Evolutionary conservation across 2,113 vertebrate genomes (phyloP).

Genomic region (Pygathrix nemaeus): DNA sequence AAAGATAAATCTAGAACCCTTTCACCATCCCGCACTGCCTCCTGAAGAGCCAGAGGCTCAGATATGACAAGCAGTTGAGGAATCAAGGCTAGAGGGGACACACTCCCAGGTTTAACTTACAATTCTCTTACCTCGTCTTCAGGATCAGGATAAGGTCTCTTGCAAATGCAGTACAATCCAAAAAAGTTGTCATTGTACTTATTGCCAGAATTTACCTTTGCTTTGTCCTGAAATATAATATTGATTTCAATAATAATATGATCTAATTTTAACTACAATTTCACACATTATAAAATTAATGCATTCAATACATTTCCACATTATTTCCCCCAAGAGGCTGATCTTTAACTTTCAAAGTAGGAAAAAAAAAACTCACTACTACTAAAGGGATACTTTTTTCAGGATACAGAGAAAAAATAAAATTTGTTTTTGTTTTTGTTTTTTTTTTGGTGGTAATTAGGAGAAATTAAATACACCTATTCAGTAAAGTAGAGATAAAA

Average conservation of each 20-base stretch:
- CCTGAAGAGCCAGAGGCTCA: background rate
- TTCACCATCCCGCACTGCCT: background rate
- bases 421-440: background rate
- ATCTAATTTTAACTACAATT: conserved; percentile 31
- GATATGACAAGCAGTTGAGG: background rate
- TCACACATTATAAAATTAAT: background rate
- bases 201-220: conserved; percentile 89
- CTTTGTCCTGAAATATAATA: conserved; percentile 88
- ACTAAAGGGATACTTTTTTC: background rate
- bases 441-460: background rate
- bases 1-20: background rate
- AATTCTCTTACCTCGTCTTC: conserved; percentile 91
- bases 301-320: conserved; percentile 24
- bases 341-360: conserved; percentile 27
- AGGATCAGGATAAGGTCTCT: conserved; percentile 94
- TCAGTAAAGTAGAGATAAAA: background rate
- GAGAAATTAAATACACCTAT: background rate
- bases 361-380: background rate
- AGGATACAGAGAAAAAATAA: background rate
- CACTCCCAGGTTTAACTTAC: background rate
- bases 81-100: background rate
- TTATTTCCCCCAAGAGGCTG: background rate
- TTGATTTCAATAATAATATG: conserved; percentile 24
- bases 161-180: conserved; percentile 95
- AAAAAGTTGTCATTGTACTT: conserved; percentile 95